Base-by-base conservation (phyloP, 2,113 vertebrate species). In the Phyllostomus discolor region DNA sequence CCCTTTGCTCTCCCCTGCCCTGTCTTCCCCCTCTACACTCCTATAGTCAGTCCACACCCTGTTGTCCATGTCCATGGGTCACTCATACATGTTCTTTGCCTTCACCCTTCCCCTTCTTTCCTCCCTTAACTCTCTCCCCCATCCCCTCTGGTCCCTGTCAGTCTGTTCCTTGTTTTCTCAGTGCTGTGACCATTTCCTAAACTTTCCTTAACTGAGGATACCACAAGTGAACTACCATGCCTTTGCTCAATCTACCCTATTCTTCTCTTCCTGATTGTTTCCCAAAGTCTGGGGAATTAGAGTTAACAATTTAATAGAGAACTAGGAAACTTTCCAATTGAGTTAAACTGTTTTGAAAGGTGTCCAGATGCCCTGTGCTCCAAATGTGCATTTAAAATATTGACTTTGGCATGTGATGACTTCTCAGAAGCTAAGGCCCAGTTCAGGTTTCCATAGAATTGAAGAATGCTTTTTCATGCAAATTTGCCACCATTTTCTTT, bases 301-400 rank as follows among this genome's bases (percentile, higher is more conserved):
- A 52, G 70, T 76, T 88, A 66, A 17, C 31, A 66, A 72, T 50
- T 89, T 92, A 72, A 87, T 73, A 87, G 35, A 94, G 9, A n/a
- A 90, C 54, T 62, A 24, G n/a, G 22, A 92, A 22, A 94, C 10
- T 52, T 92, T 91, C 2, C 16, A 70, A 43, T 1, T 85, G 79
- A 95, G 10, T 90, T 90, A 89, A 70, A 54, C 35, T 89, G 22
- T 90, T 90, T 73, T 73, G 80, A 79, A 86, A 64, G 20, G 48
- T 90, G n/a, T 92, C 11, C n/a, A 79, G 52, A 72, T 90, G 24
- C 15, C 82, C 28, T 82, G 26, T 95, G 38, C 26, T 89, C 38
- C 90, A 43, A 92, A 59, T 14, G 1, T 90, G 72, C 19, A 72
- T 95, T 95, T 86, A 89, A 94, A 95, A 87, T 78, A 46, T 33